Base-by-base conservation (phyloP, 2,113 vertebrate genomes). In the Cranoglanis bouderius region DNA sequence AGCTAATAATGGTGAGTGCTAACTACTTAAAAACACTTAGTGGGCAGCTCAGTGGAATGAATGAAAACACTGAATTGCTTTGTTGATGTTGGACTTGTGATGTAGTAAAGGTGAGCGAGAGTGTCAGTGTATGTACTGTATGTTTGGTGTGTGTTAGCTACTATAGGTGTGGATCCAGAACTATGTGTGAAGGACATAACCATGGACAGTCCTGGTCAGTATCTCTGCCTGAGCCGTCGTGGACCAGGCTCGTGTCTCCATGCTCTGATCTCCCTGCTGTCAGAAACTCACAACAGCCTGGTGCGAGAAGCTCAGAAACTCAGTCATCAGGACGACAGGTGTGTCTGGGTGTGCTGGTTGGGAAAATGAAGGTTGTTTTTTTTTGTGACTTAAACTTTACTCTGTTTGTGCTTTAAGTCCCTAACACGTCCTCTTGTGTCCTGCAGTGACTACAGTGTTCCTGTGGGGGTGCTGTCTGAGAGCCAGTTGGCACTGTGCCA, bases 281-380 rank as follows among this genome's bases (percentile, higher is more conserved):
- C 90, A 0, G 92, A 93, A 49, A 94, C 94, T 55, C 96, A 96
- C 89, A 96, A 96, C 93, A 89, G 93, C 89, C 91, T 96, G 90
- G 94, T 96, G 88, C 91, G 87, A 49, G 91, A 90, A 89, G 91
- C 93, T 26, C 90, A 92, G 61, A 91, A 46, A 14, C 49, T 83
- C 59, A 91, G 90, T 19, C 51, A 29, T 74, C 90, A 93, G 0
- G 91, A 92, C 26, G 91, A 93, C 90, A 94, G 95, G 95, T 96
- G 43, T 87, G 94, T 87, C 38, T 63, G 72, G 72, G 61, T 38
- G 67, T 67, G 32, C 14, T 87, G 49, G 55, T 29, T 63, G 55
- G 21, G 55, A 24, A 78, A 3, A 57, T 43, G 13, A 19, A 81
- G 6, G 26, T 26, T 1, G 35, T 13, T 14, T 49, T 1, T n/a